Conservation (phyloP, 2,113 vertebrate genomes). For the Onychostoma macrolepis region DNA sequence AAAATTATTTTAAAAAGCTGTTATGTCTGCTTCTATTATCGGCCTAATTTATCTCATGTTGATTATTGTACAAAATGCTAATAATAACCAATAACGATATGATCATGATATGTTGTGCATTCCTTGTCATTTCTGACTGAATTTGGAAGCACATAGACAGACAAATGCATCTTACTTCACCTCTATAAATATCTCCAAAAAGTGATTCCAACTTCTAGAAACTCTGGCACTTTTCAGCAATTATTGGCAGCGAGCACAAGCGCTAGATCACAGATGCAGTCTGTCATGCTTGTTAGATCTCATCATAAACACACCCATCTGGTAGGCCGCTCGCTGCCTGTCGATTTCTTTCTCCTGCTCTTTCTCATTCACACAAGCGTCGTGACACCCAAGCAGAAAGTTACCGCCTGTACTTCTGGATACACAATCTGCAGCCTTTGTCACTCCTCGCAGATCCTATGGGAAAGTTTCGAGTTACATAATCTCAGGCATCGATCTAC, state of each 20-base stretch:
- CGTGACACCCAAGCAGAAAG: slow-evolving; percentile 26
- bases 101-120: background rate
- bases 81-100: background rate
- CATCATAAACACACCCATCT: slow-evolving; percentile 45
- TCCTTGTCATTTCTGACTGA: background rate
- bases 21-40: background rate
- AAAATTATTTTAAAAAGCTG: too few relatives aligned
- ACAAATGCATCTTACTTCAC: background rate
- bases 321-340: slow-evolving; percentile 1
- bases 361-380: background rate
- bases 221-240: slow-evolving; percentile 8
- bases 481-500: slow-evolving; percentile 3
- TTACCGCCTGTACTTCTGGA: slow-evolving; percentile 23
- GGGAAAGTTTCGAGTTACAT: slow-evolving; percentile 12
- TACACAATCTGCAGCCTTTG: slow-evolving; percentile 6
- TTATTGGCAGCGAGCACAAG: background rate
- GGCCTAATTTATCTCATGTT: background rate
- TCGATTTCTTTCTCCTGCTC: background rate
- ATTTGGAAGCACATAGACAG: background rate
- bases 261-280: slow-evolving; percentile 40
- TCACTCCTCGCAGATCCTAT: slow-evolving; percentile 9
- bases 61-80: background rate
- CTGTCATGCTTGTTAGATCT: slow-evolving; percentile 45
- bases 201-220: slow-evolving; percentile 14
- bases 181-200: background rate